Evolutionary conservation across 2,797 vertebrate genomes (phyloP).

Genomic region (Pampus argenteus): DNA sequence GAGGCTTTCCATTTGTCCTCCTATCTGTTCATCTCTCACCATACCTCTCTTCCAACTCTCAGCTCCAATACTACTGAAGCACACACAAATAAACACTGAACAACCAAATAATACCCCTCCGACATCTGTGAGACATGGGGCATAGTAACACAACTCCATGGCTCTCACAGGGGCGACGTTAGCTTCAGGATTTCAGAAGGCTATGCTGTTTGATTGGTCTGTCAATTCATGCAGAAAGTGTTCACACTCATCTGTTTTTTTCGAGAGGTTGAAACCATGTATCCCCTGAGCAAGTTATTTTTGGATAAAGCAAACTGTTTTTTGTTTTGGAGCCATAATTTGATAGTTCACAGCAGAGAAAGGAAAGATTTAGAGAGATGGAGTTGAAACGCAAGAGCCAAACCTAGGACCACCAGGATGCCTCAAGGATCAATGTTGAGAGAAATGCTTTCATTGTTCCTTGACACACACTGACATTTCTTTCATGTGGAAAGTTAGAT

Average conservation of each 20-base stretch:
- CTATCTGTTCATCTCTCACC: conserved; percentile 47
- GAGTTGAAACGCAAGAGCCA: conserved; percentile 11
- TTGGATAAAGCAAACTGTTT: background rate
- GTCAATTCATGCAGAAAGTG: conserved; percentile 2
- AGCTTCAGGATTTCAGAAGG: background rate
- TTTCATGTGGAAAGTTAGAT: conserved; percentile 35
- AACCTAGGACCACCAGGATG: conserved; percentile 22
- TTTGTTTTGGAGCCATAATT: background rate
- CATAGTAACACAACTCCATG: background rate
- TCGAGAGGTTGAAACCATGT: background rate
- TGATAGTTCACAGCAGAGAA: conserved; percentile 21
- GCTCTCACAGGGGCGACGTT: conserved; percentile 4
- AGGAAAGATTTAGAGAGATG: conserved; percentile 18
- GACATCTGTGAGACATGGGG: conserved; percentile 52
- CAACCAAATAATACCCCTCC: conserved; percentile 14
- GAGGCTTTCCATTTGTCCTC: conserved; percentile 22
- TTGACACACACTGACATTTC: conserved; percentile 23
- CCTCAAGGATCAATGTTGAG: conserved; percentile 22
- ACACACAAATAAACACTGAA: conserved; percentile 56
- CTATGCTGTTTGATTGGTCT: background rate
- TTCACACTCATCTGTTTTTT: background rate
- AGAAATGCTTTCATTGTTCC: conserved; percentile 54
- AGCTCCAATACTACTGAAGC: conserved; percentile 38
- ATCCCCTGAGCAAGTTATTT: background rate
- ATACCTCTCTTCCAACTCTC: conserved; percentile 22